These are phyloP conservation scores for Eudyptes chrysolophus DNA, from an alignment of 2,113 vertebrate genomes.

Conservation along the genomic window DNA sequence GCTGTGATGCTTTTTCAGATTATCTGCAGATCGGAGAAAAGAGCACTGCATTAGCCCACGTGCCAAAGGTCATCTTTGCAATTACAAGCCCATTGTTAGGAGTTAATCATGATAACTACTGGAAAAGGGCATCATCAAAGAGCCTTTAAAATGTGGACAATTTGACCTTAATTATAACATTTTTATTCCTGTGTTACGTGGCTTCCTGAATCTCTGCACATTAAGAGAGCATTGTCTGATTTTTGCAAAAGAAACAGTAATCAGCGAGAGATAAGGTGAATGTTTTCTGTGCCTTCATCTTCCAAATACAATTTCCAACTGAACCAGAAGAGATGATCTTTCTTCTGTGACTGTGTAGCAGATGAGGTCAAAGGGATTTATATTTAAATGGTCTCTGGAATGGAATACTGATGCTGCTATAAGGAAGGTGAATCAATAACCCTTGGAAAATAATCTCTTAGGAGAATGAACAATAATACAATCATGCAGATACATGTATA, in stretches of 20 bases:
- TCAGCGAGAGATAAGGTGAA: background rate
- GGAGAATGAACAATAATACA: background rate
- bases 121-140: background rate
- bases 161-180: background rate
- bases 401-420: background rate
- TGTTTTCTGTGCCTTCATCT: background rate
- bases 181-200: background rate
- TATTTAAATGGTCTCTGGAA: background rate
- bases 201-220: background rate
- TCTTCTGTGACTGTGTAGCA: background rate
- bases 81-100: background rate
- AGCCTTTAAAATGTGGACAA: background rate
- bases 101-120: background rate
- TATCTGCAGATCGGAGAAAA: background rate
- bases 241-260: background rate
- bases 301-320: background rate
- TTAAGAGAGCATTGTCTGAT: background rate
- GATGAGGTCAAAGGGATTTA: background rate
- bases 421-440: background rate
- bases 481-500: background rate
- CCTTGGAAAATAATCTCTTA: background rate
- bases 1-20: background rate
- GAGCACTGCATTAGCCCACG: background rate
- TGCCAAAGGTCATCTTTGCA: background rate
- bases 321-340: background rate